Conservation (phyloP, 92 coral and sea anemone genomes). For the Parazoanthus swiftii region DNA sequence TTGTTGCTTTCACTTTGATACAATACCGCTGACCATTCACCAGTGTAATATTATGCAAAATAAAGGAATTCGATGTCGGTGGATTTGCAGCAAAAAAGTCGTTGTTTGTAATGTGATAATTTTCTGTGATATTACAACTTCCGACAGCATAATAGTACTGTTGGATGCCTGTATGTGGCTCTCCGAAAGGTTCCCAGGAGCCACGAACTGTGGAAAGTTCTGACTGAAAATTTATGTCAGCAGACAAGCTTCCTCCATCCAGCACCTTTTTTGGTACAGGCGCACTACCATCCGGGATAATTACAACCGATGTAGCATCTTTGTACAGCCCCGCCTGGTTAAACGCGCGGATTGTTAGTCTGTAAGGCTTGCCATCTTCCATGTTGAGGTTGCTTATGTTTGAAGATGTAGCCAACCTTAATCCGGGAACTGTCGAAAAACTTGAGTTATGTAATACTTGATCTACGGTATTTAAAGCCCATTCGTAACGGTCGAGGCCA, state of each 20-base stretch:
- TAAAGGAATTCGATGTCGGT: conserved; percentile 69
- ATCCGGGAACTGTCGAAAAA: conserved; percentile 70
- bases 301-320: conserved; percentile 68
- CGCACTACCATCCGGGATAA: conserved; percentile 82
- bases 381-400: conserved; percentile 63
- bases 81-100: conserved; percentile 68
- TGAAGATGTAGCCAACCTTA: conserved; percentile 65
- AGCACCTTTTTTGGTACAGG: conserved; percentile 73
- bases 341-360: conserved; percentile 72
- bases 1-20: conserved; percentile 84
- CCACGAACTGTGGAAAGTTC: conserved; percentile 71
- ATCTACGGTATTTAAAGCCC: conserved; percentile 65
- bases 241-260: conserved; percentile 66
- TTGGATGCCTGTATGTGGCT: conserved; percentile 72
- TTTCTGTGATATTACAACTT: conserved; percentile 72
- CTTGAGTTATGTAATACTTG: conserved; percentile 44
- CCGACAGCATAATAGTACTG: conserved; percentile 93
- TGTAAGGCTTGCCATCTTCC: conserved; percentile 67
- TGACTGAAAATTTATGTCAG: conserved; percentile 75
- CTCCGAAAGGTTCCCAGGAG: conserved; percentile 80
- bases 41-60: conserved; percentile 58
- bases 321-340: conserved; percentile 79
- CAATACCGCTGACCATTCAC: conserved; percentile 94
- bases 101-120: conserved; percentile 89
- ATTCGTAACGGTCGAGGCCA: conserved; percentile 75